Conservation (phyloP, 2,888 invertebrate species). For the Pteria penguin region DNA sequence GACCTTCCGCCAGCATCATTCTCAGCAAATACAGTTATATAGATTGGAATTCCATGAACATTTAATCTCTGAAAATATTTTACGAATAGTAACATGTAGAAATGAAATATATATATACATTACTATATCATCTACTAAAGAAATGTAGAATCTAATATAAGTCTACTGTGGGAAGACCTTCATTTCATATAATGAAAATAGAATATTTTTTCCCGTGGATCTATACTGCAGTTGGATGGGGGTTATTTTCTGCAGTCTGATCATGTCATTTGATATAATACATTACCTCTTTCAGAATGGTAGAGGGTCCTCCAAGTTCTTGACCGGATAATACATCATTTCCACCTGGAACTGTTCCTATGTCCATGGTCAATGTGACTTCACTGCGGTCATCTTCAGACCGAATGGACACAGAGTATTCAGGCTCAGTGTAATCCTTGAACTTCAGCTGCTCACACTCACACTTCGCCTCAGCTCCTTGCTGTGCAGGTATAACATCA, state of each 20-base stretch:
- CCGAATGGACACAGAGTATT: slow-evolving; percentile 46
- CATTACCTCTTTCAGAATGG: slow-evolving; percentile 21
- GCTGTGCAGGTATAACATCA: background rate
- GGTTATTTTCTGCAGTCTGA: too few relatives aligned
- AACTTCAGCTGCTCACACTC: slow-evolving; percentile 46
- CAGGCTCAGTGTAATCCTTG: slow-evolving; percentile 58
- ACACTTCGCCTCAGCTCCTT: slow-evolving; percentile 24
- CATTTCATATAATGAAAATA: too few relatives aligned
- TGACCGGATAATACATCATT: slow-evolving; percentile 38
- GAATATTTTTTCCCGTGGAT: too few relatives aligned
- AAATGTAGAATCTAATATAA: too few relatives aligned
- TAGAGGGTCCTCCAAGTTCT: slow-evolving; percentile 50
- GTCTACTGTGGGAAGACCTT: too few relatives aligned
- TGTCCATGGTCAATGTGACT: slow-evolving; percentile 44
- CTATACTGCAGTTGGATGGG: too few relatives aligned
- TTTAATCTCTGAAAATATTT: slow-evolving; percentile 35
- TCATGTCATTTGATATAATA: too few relatives aligned
- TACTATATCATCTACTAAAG: too few relatives aligned
- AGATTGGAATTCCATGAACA: slow-evolving; percentile 54
- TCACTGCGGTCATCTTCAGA: slow-evolving; percentile 55
- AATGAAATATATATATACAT: too few relatives aligned
- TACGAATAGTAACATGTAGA: too few relatives aligned
- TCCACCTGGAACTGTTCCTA: slow-evolving; percentile 53
- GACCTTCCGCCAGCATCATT: slow-evolving; percentile 60
- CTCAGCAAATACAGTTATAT: slow-evolving; percentile 58